Base-by-base conservation (phyloP, 1,140 invertebrate genomes). In the Heliothis virescens region DNA sequence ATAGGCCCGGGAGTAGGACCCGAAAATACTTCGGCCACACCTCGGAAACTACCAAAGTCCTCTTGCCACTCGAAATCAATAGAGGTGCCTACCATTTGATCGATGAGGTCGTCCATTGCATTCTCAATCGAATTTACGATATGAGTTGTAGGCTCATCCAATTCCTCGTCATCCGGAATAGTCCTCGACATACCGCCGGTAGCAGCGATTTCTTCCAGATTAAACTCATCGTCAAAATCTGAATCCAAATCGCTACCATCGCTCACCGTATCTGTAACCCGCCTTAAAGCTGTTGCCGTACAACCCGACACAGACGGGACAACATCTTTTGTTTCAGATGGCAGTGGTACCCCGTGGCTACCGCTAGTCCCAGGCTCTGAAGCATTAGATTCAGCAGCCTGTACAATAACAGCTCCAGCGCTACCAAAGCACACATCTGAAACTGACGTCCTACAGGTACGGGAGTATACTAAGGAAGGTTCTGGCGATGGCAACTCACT, bases 1-100 rank as follows among this genome's bases (percentile, higher is more conserved):
- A 71, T 10, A 7, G 73, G 62, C 12, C 79, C 79, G 29, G 80
- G 74, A 1, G 80, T 50, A 57, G 57, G 67, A 34, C 79, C 79
- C 7, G 74, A 65, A 55, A 81, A 81, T 26, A 26, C 21, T 26
- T 26, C 21, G 21, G 21, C 21, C n/a, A n/a, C n/a, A n/a, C n/a
- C n/a, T n/a, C n/a, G n/a, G n/a, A n/a, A n/a, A n/a, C n/a, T n/a
- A n/a, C n/a, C n/a, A n/a, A n/a, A n/a, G n/a, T n/a, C n/a, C n/a
- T n/a, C n/a, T n/a, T n/a, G n/a, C 53, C 53, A n/a, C 15, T 57
- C 53, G 16, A 57, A 57, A 57, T 57, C 53, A 57, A 57, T 57
- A 57, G 53, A 57, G 13, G 53, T 57, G 48, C 48, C 48, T 11
- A 50, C 48, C 48, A 11, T 50, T 50, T 50, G 48, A 50, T 50